Base-by-base conservation (phyloP, 1,140 invertebrate species). In the Pseudomyrmex pallidus region DNA sequence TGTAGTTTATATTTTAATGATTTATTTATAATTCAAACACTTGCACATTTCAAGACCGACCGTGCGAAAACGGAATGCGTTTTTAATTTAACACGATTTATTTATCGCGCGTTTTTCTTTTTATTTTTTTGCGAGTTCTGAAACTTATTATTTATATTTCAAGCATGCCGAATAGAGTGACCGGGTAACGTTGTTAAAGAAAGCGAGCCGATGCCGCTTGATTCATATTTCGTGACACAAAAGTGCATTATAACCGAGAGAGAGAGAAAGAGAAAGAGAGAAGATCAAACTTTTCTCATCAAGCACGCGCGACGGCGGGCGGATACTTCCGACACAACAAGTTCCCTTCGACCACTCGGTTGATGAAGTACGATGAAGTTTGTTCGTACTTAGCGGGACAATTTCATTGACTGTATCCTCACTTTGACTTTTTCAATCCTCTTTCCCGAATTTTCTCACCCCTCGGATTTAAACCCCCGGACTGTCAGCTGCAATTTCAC, bases 251-350 rank as follows among this genome's bases (percentile, higher is more conserved):
- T 52, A 50, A 46, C 25, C 80, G 66, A 88, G 35, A 35, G 35
- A 7, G 35, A 35, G 35, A 35, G 25, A 25, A 3, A 25, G 35
- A 35, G 35, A 35, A 5, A 35, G 35, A 35, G 35, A 35, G 85
- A 76, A 80, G 74, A 89, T 89, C 77, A 86, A 89, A 89, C 84
- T 89, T 89, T 89, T 89, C 88, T 89, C 88, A 89, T 89, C 85
- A 89, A 83, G 48, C 64, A 76, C 80, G 35, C 78, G 13, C 78
- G 13, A 48, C 73, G 25, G 44, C 35, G 59, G 57, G 44, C 35
- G 63, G 62, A 74, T 78, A 76, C 54, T 62, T 76, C 50, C 76
- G 46, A 70, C 87, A 57, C 74, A 80, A 86, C 74, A 82, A 83
- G 72, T 57, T 52, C 63, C 64, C 61, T 87, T 85, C 87, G 73